These are phyloP conservation scores for Colossoma macropomum DNA, from an alignment of 2,113 vertebrate species.

Conservation along the genomic window DNA sequence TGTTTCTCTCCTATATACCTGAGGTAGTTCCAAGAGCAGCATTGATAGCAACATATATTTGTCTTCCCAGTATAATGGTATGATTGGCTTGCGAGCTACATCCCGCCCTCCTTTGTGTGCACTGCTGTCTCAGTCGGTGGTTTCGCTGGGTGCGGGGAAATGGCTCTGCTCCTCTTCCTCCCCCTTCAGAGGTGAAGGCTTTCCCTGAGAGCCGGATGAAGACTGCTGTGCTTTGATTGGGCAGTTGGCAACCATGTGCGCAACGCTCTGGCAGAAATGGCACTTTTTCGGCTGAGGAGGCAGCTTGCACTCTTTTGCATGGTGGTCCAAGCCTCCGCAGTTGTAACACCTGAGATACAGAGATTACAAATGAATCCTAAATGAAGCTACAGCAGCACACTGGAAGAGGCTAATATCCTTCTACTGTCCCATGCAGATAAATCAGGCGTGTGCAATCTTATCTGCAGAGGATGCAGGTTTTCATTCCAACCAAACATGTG, in stretches of 20 bases:
- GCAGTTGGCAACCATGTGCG: constrained; percentile 95
- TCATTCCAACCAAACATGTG: too few species aligned
- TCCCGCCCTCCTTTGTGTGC: constrained; percentile 33
- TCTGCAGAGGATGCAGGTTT: too few species aligned
- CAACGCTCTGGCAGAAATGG: constrained; percentile 96
- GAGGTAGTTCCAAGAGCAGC: constrained; percentile 81
- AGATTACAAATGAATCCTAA: constrained; percentile 7
- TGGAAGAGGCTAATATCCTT: too few species aligned
- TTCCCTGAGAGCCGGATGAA: constrained; percentile 87
- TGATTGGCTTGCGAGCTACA: constrained; percentile 75
- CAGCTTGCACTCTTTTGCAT: constrained; percentile 97
- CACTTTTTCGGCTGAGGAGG: constrained; percentile 97
- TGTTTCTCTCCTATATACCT: constrained; percentile 69
- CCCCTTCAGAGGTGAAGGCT: constrained; percentile 79
- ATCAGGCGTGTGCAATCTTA: too few species aligned
- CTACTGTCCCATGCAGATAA: too few species aligned
- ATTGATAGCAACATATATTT: constrained; percentile 54
- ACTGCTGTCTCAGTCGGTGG: constrained; percentile 78
- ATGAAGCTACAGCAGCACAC: background rate
- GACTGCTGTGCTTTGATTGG: constrained; percentile 89
- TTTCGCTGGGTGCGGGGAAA: constrained; percentile 74
- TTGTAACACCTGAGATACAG: constrained; percentile 89
- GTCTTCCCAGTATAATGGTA: constrained; percentile 65
- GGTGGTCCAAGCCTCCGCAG: constrained; percentile 96
- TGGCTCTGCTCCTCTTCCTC: constrained; percentile 83